Conservation (phyloP, 2,888 invertebrate genomes). For the Nineta flava region DNA sequence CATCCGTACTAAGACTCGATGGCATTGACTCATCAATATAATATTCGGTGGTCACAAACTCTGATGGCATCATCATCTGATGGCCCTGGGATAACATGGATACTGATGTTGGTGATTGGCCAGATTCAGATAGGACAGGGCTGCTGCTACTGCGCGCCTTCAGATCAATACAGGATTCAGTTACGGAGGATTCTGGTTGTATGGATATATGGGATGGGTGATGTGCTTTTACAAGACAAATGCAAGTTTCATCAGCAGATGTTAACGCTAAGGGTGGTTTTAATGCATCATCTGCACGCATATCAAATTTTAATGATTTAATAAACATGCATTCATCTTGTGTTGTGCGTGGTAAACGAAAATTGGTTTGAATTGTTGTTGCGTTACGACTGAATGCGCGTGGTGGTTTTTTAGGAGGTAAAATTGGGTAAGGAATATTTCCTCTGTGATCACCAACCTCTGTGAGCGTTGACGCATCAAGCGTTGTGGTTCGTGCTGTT, state of each 20-base stretch:
- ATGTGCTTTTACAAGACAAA: not conserved
- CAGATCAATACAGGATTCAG: constrained; percentile 2
- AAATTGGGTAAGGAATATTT: constrained; percentile 16
- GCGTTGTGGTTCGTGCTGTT: constrained; percentile 30
- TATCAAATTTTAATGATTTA: constrained; percentile 4
- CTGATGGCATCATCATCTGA: constrained; percentile 27
- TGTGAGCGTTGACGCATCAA: constrained; percentile 37
- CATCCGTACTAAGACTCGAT: constrained; percentile 47
- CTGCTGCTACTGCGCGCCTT: not conserved
- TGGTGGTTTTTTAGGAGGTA: constrained; percentile 30
- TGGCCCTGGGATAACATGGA: constrained; percentile 25
- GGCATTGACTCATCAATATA: constrained; percentile 82
- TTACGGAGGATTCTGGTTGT: constrained; percentile 2
- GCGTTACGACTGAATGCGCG: constrained; percentile 21
- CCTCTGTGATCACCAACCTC: constrained; percentile 34
- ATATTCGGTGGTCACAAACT: constrained; percentile 68
- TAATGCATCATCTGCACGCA: not conserved
- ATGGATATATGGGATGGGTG: not conserved
- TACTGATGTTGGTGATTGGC: constrained; percentile 19
- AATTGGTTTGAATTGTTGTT: constrained; percentile 18
- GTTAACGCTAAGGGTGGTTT: not conserved
- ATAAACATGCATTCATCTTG: constrained; percentile 5
- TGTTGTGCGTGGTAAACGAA: constrained; percentile 13
- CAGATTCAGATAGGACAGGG: not conserved
- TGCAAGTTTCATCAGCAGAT: not conserved